These are phyloP conservation scores for Tiphia femorata DNA, from an alignment of 2,888 invertebrate species.

Conservation along the genomic window DNA sequence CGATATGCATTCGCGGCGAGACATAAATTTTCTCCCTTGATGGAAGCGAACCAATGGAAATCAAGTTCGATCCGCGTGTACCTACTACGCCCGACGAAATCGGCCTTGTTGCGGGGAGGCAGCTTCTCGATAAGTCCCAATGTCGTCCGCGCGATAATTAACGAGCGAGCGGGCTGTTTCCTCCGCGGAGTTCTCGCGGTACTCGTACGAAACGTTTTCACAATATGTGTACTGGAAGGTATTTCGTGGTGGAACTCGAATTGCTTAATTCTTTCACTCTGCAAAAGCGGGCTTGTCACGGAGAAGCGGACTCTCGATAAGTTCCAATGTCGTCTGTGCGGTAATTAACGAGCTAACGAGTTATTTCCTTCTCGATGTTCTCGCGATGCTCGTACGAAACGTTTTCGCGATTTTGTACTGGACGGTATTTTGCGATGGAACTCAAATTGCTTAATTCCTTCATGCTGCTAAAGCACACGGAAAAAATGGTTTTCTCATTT, in stretches of 20 bases:
- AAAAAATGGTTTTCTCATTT: too few species aligned
- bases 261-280: too few species aligned
- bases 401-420: constrained; percentile 7
- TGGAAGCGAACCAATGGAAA: neutral
- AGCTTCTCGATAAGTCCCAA: too few species aligned
- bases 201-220: constrained; percentile 10
- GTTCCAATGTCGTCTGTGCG: neutral
- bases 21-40: too few species aligned
- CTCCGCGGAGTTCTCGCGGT: neutral
- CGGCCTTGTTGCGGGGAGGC: neutral
- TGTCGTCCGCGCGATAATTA: neutral
- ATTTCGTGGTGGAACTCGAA: too few species aligned
- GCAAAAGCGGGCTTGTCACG: neutral
- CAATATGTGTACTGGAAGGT: neutral
- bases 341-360: neutral
- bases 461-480: constrained; percentile 1
- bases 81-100: neutral
- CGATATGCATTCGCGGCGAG: too few species aligned
- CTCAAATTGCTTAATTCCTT: too few species aligned
- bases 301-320: too few species aligned
- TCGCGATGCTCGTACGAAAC: neutral
- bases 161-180: too few species aligned
- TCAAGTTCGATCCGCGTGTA: neutral
- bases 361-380: too few species aligned
- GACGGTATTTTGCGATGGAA: too few species aligned